Evolutionary conservation across 2,888 invertebrate species (phyloP).

Genomic region (Nasonovia ribisnigri): DNA sequence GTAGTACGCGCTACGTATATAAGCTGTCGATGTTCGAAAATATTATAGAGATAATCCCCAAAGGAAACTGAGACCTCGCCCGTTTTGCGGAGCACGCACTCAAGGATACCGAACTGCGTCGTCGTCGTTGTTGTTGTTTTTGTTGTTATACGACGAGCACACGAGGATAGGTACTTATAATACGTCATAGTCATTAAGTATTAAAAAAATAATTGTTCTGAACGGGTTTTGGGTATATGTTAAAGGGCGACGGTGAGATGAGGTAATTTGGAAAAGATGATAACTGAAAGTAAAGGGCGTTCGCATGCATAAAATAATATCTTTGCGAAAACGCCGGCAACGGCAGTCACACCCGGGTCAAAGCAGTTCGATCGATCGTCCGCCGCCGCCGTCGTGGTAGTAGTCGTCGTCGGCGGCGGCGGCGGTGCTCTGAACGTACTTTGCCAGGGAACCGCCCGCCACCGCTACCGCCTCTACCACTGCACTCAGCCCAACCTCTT

Average conservation of each 20-base stretch:
- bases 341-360: conserved; percentile 62
- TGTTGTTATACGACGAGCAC: neutral
- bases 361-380: conserved; percentile 63
- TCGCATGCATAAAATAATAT: conserved; percentile 60
- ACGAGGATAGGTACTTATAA: neutral
- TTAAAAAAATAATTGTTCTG: conserved; percentile 27
- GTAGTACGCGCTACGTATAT: neutral
- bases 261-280: conserved; percentile 41
- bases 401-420: neutral
- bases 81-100: neutral
- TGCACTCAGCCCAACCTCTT: neutral
- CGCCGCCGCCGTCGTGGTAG: neutral
- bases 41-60: neutral
- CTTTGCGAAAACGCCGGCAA: conserved; percentile 36
- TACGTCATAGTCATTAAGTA: neutral
- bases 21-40: neutral
- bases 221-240: neutral
- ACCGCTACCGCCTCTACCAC: neutral
- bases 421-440: conserved; percentile 17
- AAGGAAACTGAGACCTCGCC: neutral
- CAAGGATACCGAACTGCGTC: neutral
- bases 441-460: conserved; percentile 30
- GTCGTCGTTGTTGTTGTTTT: neutral
- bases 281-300: conserved; percentile 59
- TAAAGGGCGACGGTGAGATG: neutral